Base-by-base conservation (phyloP, 2,888 invertebrate species). In the Pristionchus maxplancki region DNA sequence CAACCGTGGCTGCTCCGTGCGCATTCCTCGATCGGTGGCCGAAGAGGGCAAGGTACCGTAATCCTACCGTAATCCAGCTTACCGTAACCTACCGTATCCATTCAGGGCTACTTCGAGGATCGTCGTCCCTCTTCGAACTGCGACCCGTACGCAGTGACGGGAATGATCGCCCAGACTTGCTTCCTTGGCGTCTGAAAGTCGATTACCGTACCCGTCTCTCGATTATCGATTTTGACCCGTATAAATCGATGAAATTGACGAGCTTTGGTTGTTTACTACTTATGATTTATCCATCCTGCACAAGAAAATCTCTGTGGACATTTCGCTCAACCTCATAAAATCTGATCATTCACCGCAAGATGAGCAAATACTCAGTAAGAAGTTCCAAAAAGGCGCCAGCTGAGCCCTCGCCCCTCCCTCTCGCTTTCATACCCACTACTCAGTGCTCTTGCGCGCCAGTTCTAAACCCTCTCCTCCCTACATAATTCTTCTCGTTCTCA, bases 111-210 rank as follows among this genome's bases (percentile, higher is more conserved):
- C 88, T 87, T 94, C 78, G 94, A 94, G 89, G 94, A 94, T 88
- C 92, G 94, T 48, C 92, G 94, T 28, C 94, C 94, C 17, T 91
- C 94, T 6, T 93, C 93, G 50, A 94, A 94, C 91, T 93, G 93
- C 90, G 93, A 93, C 88, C 93, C 93, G n/a, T 93, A 93, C 89
- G 89, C 89, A 50, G 93, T 93, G 87, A 92, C 92, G 13, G 90
- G 90, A 24, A 90, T 91, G 88, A 91, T 93, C 85, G 91, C 91
- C 58, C 88, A 90, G 87, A 90, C 91, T 64, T 91, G 90, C 78
- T 88, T 92, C 50, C 89, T 92, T 17, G 50, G 50, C 58, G 20
- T 58, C 24, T 58, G 58, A 58, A 58, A 58, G 58, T 9, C 20
- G 58, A n/a, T 9, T 58, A 58, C n/a, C 24, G 58, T n/a, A 58